These are phyloP conservation scores for Bagarius yarrelli DNA, from an alignment of 2,113 vertebrate genomes.

Conservation along the genomic window DNA sequence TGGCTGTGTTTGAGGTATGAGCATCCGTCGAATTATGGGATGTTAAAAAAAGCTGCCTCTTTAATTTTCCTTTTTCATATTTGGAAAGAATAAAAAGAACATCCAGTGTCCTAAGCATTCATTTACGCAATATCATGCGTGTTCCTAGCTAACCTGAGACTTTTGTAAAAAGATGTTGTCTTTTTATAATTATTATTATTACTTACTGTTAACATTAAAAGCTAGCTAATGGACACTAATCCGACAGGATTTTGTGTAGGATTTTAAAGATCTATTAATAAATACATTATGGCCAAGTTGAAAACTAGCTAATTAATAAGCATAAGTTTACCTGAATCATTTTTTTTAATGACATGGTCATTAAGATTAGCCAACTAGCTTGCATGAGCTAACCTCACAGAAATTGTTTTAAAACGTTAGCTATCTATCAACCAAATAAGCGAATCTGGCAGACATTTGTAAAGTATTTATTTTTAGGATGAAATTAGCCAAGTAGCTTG, in stretches of 20 bases:
- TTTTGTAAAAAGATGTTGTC: too few species aligned
- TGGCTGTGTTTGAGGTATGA: conserved; percentile 84
- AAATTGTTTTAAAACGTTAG: too few species aligned
- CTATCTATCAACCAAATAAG: too few species aligned
- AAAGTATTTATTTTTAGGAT: too few species aligned
- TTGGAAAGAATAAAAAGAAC: not conserved
- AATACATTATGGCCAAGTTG: not conserved
- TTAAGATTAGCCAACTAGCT: too few species aligned
- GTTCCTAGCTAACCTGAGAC: not conserved
- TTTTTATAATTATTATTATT: not conserved
- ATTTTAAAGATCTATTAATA: not conserved
- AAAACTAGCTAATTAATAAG: not conserved
- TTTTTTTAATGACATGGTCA: too few species aligned
- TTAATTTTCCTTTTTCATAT: not conserved
- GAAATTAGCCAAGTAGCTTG: too few species aligned
- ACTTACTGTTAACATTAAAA: not conserved
- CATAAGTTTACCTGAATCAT: not conserved
- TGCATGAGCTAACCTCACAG: too few species aligned
- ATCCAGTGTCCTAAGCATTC: not conserved
- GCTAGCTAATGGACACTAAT: not conserved
- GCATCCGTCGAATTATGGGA: not conserved
- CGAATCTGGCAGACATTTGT: too few species aligned
- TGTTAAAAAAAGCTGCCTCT: not conserved
- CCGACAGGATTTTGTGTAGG: not conserved
- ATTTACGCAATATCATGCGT: not conserved